A percentile compares a stretch with the other conserved stretches of the same genome.
phyloP scores from a whole-genome alignment of 2,888 invertebrate genomes.

The Neoascia interrupta region DNA sequence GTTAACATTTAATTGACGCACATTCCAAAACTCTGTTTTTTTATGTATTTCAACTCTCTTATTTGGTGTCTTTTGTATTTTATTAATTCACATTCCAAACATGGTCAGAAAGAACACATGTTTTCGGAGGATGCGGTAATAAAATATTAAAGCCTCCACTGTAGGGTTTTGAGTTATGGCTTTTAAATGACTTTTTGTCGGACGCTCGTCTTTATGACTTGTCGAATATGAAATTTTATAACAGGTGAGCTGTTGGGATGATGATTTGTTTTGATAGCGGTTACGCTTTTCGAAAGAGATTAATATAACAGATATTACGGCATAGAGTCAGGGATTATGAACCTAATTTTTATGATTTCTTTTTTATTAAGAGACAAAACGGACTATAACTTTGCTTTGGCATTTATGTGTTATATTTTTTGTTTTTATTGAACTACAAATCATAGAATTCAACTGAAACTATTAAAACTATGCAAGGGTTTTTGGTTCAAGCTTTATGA shows the following conservation, averaged over 20 bases:
- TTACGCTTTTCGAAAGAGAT: neutral
- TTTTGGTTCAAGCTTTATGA: too few species aligned
- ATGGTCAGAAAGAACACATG: neutral
- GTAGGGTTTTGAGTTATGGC: neutral
- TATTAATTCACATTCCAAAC: constrained; percentile 1
- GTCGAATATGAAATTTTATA: too few species aligned
- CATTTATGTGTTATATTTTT: too few species aligned
- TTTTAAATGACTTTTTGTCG: constrained; percentile 10
- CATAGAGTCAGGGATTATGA: too few species aligned
- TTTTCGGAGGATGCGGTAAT: constrained; percentile 2
- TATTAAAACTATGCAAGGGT: too few species aligned
- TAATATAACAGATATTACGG: neutral
- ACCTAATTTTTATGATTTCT: too few species aligned
- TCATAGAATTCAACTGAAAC: too few species aligned
- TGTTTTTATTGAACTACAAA: too few species aligned
- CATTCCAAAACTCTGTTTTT: too few species aligned
- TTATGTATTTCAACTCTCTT: neutral
- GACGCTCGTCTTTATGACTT: too few species aligned
- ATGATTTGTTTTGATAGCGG: constrained; percentile 15
- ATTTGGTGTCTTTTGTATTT: neutral
- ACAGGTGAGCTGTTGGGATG: neutral
- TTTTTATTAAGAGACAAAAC: too few species aligned
- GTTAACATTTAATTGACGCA: too few species aligned
- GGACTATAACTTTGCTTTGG: constrained; percentile 8
- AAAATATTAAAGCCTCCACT: constrained; percentile 11